Evolutionary conservation across 1,140 invertebrate genomes (phyloP).

Genomic region (Apocrypta bakeri): DNA sequence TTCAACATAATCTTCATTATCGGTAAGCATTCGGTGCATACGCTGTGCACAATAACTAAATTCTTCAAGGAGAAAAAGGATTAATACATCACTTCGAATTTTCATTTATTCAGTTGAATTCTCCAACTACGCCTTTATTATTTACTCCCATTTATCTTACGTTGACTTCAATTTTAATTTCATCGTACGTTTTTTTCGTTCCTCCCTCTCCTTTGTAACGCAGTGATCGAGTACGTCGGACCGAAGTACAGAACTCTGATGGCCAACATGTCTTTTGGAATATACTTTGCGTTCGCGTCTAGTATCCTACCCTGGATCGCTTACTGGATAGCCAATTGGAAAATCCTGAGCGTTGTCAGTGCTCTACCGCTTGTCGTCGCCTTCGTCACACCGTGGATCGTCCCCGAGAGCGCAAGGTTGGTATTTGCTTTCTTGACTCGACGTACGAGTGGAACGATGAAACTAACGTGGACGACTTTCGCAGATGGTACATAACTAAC

Average conservation of each 20-base stretch:
- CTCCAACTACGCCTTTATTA: not conserved
- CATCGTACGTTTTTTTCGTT: not conserved
- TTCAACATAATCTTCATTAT: conserved; percentile 95
- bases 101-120: too few relatives aligned
- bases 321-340: conserved; percentile 85
- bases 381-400: conserved; percentile 82
- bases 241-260: conserved; percentile 91
- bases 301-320: conserved; percentile 89
- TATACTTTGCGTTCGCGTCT: conserved; percentile 89
- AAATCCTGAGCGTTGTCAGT: conserved; percentile 82
- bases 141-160: not conserved
- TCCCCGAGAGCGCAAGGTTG: conserved; percentile 88
- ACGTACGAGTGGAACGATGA: too few relatives aligned
- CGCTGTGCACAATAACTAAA: too few relatives aligned
- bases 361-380: conserved; percentile 83
- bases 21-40: conserved; percentile 76
- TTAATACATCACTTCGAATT: too few relatives aligned
- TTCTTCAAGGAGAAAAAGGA: too few relatives aligned
- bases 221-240: conserved; percentile 90
- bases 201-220: conserved; percentile 32
- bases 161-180: not conserved
- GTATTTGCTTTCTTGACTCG: conserved; percentile 28
- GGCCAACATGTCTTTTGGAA: conserved; percentile 91
- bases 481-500: conserved; percentile 85
- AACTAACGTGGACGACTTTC: not conserved